Base-by-base conservation (phyloP, 2,113 vertebrate species). In the Cyanistes caeruleus region DNA sequence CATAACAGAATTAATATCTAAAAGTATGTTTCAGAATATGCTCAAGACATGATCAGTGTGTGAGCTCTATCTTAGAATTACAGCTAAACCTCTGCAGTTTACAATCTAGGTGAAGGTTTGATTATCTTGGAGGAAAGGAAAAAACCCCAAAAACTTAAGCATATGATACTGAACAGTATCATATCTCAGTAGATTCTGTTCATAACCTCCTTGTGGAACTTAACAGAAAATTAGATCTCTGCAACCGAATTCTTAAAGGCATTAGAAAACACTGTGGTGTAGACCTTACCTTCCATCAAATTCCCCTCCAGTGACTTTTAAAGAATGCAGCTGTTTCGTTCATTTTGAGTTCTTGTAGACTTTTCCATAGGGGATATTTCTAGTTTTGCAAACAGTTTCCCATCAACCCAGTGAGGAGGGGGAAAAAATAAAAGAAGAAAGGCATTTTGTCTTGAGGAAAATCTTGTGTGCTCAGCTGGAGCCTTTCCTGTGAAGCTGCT, bases 181-280 rank as follows among this genome's bases (percentile, higher is more conserved):
- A 90, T 96, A 94, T 95, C 90, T 95, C 5, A 0, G 30, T 60
- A 52, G 83, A 86, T 93, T 96, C 88, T 86, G 58, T 92, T 94
- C 21, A 35, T 88, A 92, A 88, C 68, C 41, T 93, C 56, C 79
- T 85, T 75, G 52, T 80, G 83, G 76, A 96, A 96, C 73, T 96
- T 96, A 96, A 97, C 90, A 96, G 93, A 97, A 96, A 97, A 95
- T 97, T 84, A 94, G 76, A 97, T 96, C 93, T 94, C 69, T 94
- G 85, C 88, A 86, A 92, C 90, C 0, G 0, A 81, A 84, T 92
- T 93, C 88, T 93, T 96, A 67, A 84, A 90, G 75, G 83, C 69
- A 72, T 93, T 88, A 84, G 58, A 91, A 93, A 90, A 53, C 67
- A 35, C 82, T 52, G 0, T 41, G 81, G 51, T 89, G 65, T 59